A percentile compares a stretch with the other conserved stretches of the same genome.
Conservation (phyloP, 1,140 invertebrate species). For the Drosophila sechellia region DNA sequence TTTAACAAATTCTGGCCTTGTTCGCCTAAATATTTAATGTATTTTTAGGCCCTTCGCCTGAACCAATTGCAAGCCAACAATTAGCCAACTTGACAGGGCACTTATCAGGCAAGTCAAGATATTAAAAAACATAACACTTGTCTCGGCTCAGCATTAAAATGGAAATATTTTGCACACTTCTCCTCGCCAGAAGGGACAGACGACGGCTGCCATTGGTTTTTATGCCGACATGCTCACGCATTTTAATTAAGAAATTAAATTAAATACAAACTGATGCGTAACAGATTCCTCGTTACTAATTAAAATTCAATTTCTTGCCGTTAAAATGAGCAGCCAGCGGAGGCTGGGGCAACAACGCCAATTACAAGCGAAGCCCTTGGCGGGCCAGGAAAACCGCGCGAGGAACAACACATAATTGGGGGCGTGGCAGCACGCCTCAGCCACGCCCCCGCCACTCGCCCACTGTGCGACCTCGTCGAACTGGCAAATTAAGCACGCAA, state of each 20-base stretch:
- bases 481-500: slow-evolving; percentile 80
- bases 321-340: slow-evolving; percentile 68
- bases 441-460: neutral
- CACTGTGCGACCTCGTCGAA: neutral
- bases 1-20: neutral
- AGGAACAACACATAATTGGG: slow-evolving; percentile 15
- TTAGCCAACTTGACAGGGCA: slow-evolving; percentile 12
- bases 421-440: slow-evolving; percentile 24
- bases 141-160: slow-evolving; percentile 44
- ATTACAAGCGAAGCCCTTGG: slow-evolving; percentile 71
- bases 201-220: slow-evolving; percentile 56
- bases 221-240: slow-evolving; percentile 76
- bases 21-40: slow-evolving; percentile 10
- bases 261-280: slow-evolving; percentile 83
- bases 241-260: slow-evolving; percentile 84
- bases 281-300: slow-evolving; percentile 83
- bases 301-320: slow-evolving; percentile 83
- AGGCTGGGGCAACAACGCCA: slow-evolving; percentile 58
- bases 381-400: slow-evolving; percentile 42
- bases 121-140: slow-evolving; percentile 49
- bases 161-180: slow-evolving; percentile 36
- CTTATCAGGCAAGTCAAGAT: slow-evolving; percentile 19
- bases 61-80: slow-evolving; percentile 20
- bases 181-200: neutral
- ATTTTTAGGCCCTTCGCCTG: neutral